A percentile compares a stretch with the other conserved stretches of the same genome.
Evolutionary conservation across 1,140 invertebrate species (phyloP).

Genomic region (Gerris buenoi): DNA sequence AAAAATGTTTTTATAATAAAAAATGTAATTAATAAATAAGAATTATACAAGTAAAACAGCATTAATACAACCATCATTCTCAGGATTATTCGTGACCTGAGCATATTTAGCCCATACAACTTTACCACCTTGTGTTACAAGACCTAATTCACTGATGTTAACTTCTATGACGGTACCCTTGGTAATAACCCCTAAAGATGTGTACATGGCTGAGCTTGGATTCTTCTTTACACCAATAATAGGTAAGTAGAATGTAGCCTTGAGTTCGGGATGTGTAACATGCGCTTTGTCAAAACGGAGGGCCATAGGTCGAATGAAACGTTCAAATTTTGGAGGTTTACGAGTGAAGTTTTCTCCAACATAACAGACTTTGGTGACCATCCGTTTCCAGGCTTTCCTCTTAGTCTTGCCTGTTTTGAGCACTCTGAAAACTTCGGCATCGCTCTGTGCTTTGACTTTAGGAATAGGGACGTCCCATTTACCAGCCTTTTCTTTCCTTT

Average conservation of each 20-base stretch:
- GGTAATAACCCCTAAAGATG: constrained; percentile 92
- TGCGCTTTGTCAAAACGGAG: constrained; percentile 91
- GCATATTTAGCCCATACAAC: constrained; percentile 99
- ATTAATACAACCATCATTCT: constrained; percentile 99
- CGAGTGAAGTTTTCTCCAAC: constrained; percentile 97
- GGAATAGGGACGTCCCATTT: constrained; percentile 99
- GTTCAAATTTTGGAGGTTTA: constrained; percentile 98
- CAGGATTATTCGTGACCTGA: constrained; percentile 98
- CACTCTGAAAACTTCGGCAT: constrained; percentile 88
- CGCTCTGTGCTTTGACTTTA: constrained; percentile 93
- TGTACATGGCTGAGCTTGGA: constrained; percentile 93
- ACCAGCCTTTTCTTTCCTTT: constrained; percentile 97
- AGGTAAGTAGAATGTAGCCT: constrained; percentile 94
- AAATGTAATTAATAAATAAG: constrained; percentile 2
- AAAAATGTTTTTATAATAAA: background rate
- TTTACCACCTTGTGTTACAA: constrained; percentile 97
- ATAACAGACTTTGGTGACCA: constrained; percentile 98
- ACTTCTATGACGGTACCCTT: constrained; percentile 96
- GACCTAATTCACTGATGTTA: constrained; percentile 95
- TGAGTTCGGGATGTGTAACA: constrained; percentile 97
- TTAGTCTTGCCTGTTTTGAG: constrained; percentile 86
- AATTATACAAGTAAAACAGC: constrained; percentile 87
- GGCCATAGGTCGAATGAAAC: constrained; percentile 98
- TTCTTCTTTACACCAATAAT: constrained; percentile 99
- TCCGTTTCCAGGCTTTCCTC: constrained; percentile 96